A percentile compares a stretch with the other conserved stretches of the same genome.
Conservation (phyloP, 2,113 vertebrate species). For the Girardinichthys multiradiatus region DNA sequence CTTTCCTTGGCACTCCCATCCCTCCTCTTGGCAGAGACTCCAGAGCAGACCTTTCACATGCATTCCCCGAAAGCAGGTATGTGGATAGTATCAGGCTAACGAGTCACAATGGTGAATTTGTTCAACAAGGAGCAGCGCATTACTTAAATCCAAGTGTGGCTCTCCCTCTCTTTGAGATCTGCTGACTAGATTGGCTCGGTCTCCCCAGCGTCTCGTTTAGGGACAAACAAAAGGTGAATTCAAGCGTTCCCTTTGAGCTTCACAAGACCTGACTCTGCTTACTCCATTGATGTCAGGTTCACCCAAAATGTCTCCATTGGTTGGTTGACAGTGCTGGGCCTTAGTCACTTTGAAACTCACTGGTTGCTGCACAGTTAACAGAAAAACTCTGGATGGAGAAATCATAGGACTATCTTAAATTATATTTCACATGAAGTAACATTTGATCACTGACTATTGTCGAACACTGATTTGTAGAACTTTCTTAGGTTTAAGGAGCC, state of each 20-base stretch:
- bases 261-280: constrained; percentile 64
- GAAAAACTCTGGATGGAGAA: background rate
- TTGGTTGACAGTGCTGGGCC: constrained; percentile 6
- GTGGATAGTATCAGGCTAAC: constrained; percentile 78
- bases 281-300: constrained; percentile 65
- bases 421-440: background rate
- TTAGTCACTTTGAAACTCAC: constrained; percentile 1
- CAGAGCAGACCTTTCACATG: constrained; percentile 71
- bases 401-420: background rate
- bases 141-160: constrained; percentile 76
- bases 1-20: constrained; percentile 71
- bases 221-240: constrained; percentile 78
- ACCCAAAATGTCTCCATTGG: constrained; percentile 61
- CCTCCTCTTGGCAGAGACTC: constrained; percentile 81
- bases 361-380: constrained; percentile 9
- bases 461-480: background rate
- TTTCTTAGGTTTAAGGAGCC: background rate
- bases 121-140: constrained; percentile 78
- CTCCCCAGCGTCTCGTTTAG: constrained; percentile 76
- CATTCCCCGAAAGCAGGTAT: constrained; percentile 78
- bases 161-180: constrained; percentile 75
- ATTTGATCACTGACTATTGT: background rate
- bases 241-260: constrained; percentile 73
- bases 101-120: constrained; percentile 80
- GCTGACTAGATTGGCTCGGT: constrained; percentile 67